These are phyloP conservation scores for Oceanodroma tethys DNA, from an alignment of 2,113 vertebrate species.

Conservation along the genomic window DNA sequence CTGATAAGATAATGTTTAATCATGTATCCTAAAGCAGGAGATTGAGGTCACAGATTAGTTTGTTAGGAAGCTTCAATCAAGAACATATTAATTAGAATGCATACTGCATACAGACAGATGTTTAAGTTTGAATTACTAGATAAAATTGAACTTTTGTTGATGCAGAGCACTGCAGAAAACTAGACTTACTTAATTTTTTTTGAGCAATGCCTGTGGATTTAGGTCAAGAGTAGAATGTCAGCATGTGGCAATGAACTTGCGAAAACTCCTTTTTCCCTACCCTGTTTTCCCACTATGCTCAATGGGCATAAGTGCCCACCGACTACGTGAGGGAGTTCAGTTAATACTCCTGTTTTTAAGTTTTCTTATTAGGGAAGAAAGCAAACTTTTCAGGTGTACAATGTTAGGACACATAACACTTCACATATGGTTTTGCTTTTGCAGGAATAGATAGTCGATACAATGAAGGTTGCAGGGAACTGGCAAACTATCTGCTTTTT, in stretches of 20 bases:
- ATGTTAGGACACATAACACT: rapidly evolving
- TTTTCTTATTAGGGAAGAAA: background rate
- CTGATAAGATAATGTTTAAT: constrained; percentile 52
- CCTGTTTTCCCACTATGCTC: background rate
- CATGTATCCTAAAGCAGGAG: constrained; percentile 32
- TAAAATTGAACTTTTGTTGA: background rate
- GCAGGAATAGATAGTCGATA: constrained; percentile 96
- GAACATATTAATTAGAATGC: constrained; percentile 26
- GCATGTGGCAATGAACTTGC: background rate
- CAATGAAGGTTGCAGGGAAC: constrained; percentile 92
- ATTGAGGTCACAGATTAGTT: constrained; percentile 62
- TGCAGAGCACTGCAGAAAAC: background rate
- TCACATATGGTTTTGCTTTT: background rate
- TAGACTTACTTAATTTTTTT: background rate
- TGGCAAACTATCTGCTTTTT: constrained; percentile 93
- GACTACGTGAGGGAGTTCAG: background rate
- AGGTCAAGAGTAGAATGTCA: background rate
- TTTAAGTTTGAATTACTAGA: background rate
- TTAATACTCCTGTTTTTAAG: background rate
- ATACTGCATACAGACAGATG: background rate
- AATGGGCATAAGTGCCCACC: rapidly evolving
- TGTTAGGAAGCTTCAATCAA: constrained; percentile 48
- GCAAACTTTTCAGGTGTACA: background rate
- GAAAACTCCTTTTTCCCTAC: background rate
- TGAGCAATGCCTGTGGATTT: background rate